Evolutionary conservation across 2,888 invertebrate genomes (phyloP).

Genomic region (Prionchulus punctatus): DNA sequence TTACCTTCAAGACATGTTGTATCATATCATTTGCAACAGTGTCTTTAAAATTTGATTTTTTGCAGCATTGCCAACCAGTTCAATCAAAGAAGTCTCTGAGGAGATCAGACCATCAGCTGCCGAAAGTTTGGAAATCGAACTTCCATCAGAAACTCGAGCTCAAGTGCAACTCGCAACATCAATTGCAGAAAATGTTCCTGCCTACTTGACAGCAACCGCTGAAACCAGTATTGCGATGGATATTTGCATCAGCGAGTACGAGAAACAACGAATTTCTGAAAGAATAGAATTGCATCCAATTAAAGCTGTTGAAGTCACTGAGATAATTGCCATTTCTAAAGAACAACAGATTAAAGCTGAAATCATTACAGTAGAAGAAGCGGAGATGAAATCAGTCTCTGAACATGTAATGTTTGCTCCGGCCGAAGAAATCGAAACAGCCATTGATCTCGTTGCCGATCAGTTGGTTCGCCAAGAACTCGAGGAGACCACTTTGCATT

Average conservation of each 20-base stretch:
- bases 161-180: too few species aligned
- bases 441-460: not conserved
- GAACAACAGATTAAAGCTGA: not conserved
- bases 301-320: not conserved
- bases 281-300: not conserved
- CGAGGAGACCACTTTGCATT: not conserved
- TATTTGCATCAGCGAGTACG: too few species aligned
- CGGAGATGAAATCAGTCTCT: not conserved
- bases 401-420: too few species aligned
- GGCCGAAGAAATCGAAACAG: too few species aligned
- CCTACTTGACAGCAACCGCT: too few species aligned
- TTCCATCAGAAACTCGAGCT: too few species aligned
- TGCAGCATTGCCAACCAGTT: too few species aligned
- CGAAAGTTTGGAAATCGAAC: too few species aligned
- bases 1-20: not conserved
- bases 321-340: not conserved
- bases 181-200: too few species aligned
- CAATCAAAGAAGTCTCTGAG: constrained; percentile 9
- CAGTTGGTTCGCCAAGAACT: not conserved
- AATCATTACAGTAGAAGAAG: not conserved
- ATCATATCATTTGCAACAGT: not conserved
- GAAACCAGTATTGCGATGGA: too few species aligned
- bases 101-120: constrained; percentile 5
- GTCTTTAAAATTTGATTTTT: not conserved
- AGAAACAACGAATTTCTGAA: not conserved